Conservation (phyloP, 1,140 invertebrate species). For the Bombus confusus region DNA sequence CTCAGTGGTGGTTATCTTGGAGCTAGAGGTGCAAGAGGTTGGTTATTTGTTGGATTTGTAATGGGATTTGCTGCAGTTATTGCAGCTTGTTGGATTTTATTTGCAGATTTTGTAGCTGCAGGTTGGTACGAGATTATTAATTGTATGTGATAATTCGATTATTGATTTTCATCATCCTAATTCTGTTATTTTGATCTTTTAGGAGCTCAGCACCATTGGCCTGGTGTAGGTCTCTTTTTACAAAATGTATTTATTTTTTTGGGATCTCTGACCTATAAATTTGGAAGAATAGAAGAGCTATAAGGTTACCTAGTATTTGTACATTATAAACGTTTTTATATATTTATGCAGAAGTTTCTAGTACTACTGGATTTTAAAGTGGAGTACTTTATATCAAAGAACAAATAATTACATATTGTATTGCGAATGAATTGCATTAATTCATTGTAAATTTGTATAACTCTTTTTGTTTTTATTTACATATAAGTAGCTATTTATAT, state of each 20-base stretch:
- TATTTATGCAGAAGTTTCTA: slow-evolving; percentile 3
- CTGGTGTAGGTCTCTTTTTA: slow-evolving; percentile 95
- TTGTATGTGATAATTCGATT: too few species aligned
- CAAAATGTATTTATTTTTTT: slow-evolving; percentile 98
- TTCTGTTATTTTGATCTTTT: slow-evolving; percentile 43
- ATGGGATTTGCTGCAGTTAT: slow-evolving; percentile 98
- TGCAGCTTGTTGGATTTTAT: slow-evolving; percentile 97
- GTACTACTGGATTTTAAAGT: neutral
- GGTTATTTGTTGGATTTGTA: slow-evolving; percentile 98
- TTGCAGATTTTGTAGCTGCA: slow-evolving; percentile 88
- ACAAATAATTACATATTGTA: slow-evolving; percentile 12
- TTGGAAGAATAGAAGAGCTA: slow-evolving; percentile 95
- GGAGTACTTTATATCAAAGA: neutral
- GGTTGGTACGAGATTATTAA: slow-evolving; percentile 69
- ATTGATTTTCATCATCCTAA: neutral
- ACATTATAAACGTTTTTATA: slow-evolving; percentile 31
- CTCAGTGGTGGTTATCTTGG: slow-evolving; percentile 95
- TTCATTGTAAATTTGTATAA: slow-evolving; percentile 9
- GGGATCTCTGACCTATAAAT: slow-evolving; percentile 95
- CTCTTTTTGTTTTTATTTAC: slow-evolving; percentile 11
- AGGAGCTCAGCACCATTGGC: slow-evolving; percentile 84
- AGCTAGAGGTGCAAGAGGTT: slow-evolving; percentile 93
- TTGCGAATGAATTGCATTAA: slow-evolving; percentile 1
- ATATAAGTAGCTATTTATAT: neutral
- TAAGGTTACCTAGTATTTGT: slow-evolving; percentile 84